phyloP scores from a whole-genome alignment of 35 echinoderm and acorn worm genomes.

The Holothuria glaberrima region DNA sequence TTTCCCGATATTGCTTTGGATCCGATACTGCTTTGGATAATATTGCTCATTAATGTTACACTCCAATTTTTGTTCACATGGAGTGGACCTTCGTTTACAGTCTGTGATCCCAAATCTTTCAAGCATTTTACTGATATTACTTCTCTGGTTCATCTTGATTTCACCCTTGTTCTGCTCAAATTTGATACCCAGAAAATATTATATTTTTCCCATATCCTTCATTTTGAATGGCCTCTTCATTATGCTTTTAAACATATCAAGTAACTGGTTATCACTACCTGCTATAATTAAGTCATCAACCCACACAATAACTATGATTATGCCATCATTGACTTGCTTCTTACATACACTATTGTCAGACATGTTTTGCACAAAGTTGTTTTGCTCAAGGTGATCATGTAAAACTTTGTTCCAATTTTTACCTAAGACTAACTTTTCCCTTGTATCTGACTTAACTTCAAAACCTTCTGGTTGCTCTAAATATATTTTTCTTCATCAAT shows the following conservation, averaged over 20 bases:
- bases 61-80: conserved; percentile 60
- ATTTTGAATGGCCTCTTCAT: too few relatives aligned
- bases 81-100: conserved; percentile 29
- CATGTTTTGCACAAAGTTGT: conserved; percentile 8
- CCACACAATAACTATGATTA: conserved; percentile 56
- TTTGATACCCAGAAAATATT: conserved; percentile 50
- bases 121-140: conserved; percentile 51
- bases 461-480: conserved; percentile 33
- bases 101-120: conserved; percentile 43
- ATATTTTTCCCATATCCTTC: too few relatives aligned
- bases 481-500: conserved; percentile 67
- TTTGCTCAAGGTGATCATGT: conserved; percentile 52
- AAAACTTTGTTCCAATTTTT: conserved; percentile 81
- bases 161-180: conserved; percentile 8
- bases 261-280: conserved; percentile 26
- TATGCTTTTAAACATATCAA: conserved; percentile 21
- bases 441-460: conserved; percentile 38
- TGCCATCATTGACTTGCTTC: conserved; percentile 3
- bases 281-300: conserved; percentile 58
- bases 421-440: conserved; percentile 61
- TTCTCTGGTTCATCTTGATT: conserved; percentile 39
- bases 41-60: conserved; percentile 18
- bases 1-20: conserved; percentile 58
- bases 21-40: too few relatives aligned
- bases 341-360: conserved; percentile 32